Evolutionary conservation across 2,797 vertebrate species (phyloP), one percentile per base, ranked within the genome.

Genomic region (Neostethus bicornis): DNA sequence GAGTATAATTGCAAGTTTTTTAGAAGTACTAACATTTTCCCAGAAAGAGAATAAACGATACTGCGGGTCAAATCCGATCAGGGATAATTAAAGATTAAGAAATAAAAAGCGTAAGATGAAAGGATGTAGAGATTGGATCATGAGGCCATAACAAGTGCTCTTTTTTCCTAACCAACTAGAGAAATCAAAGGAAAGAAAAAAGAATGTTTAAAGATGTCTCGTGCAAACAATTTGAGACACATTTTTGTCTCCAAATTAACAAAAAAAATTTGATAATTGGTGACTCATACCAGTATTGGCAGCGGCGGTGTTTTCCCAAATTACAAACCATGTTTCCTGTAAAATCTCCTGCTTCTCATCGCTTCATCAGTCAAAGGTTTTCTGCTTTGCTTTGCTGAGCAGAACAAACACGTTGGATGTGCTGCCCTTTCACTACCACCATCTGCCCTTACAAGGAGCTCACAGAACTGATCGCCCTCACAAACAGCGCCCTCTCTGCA

Each of bases 61-160:
- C 70, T 24, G 45, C 32, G 61, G 69, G 72, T 64, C 26, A 66
- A 77, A 83, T 86, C 68, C 53, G 46, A 48, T 38, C 28, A 0
- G 56, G 80, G 76, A 86, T 83, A 75, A 81, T 41, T 50, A 61
- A 60, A 62, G 55, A 75, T 77, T 75, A 61, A 10, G 66, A 59
- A 79, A 64, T 85, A 59, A 86, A 83, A 81, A 79, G 59, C 68
- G 31, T 52, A 70, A 74, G 74, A 83, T 84, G 76, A 83, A 81
- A 78, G 66, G 73, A 80, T 70, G 77, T 73, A 28, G 56, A 72
- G 77, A 69, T 83, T 79, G 84, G 72, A n/a, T n/a, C 67, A 69
- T 59, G 66, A 74, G 75, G 78, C 80, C 75, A 64, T 47, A 24
- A 41, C 7, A 17, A 26, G 41, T 60, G 73, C 42, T 61, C 51